These are phyloP conservation scores for Styela plicata DNA, from an alignment of 23 tunicate genomes.

Conservation along the genomic window DNA sequence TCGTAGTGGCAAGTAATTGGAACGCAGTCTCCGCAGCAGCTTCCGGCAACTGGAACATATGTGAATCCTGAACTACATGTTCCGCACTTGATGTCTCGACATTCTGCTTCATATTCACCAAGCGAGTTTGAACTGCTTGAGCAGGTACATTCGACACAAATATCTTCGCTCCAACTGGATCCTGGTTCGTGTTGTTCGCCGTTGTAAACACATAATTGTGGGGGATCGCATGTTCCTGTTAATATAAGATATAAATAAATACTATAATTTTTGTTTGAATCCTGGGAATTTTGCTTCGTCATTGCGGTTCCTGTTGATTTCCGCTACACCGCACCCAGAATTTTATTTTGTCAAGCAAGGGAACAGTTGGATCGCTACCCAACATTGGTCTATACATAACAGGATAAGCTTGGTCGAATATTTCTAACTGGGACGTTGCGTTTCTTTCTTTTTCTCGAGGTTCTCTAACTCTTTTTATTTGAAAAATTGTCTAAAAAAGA, in stretches of 20 bases:
- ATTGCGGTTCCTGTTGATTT: too few species aligned
- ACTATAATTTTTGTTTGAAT: too few species aligned
- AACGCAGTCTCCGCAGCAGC: conserved; percentile 98
- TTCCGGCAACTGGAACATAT: conserved; percentile 91
- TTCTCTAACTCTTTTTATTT: too few species aligned
- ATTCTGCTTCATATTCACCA: conserved; percentile 80
- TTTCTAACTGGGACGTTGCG: too few species aligned
- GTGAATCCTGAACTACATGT: conserved; percentile 92
- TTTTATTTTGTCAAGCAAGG: too few species aligned
- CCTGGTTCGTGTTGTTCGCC: conserved; percentile 74
- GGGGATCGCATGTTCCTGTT: conserved; percentile 83
- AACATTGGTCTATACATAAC: too few species aligned
- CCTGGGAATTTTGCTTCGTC: conserved; percentile 3
- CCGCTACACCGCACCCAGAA: too few species aligned
- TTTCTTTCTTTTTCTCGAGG: too few species aligned
- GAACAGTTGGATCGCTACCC: too few species aligned
- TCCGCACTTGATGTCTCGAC: conserved; percentile 83
- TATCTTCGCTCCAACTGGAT: conserved; percentile 83
- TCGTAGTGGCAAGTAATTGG: conserved; percentile 88
- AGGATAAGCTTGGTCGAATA: too few species aligned
- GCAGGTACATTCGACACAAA: conserved; percentile 87
- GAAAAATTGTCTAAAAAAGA: too few species aligned
- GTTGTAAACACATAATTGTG: conserved; percentile 67
- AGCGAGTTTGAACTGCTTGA: conserved; percentile 42
- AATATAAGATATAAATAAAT: not conserved